phyloP scores from a whole-genome alignment of 2,888 invertebrate species.

The Drosophila percnosoma region DNA sequence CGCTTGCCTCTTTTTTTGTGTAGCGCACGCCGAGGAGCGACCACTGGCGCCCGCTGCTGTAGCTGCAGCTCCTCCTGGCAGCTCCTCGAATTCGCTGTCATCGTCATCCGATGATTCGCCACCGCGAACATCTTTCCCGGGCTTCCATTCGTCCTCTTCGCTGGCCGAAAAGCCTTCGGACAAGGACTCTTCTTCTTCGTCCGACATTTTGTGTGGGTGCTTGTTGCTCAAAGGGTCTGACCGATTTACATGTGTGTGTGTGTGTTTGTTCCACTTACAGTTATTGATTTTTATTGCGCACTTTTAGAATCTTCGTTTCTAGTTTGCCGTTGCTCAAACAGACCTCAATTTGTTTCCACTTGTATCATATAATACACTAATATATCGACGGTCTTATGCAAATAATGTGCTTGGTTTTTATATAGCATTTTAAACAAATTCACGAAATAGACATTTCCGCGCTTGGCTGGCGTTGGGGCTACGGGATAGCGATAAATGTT shows the following conservation, averaged over 20 bases:
- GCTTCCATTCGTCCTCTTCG: constrained; percentile 84
- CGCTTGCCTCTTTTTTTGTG: constrained; percentile 58
- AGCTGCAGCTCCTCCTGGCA: constrained; percentile 42
- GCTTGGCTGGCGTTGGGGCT: constrained; percentile 47
- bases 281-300: constrained; percentile 79
- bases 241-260: constrained; percentile 65
- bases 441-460: constrained; percentile 73
- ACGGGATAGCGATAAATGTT: constrained; percentile 32
- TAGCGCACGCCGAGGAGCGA: constrained; percentile 46
- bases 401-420: background rate
- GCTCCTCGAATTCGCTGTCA: constrained; percentile 81
- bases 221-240: constrained; percentile 35
- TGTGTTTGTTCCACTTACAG: constrained; percentile 62
- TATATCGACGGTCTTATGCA: background rate
- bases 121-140: constrained; percentile 70
- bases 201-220: constrained; percentile 71
- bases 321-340: background rate
- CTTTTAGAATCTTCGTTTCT: constrained; percentile 38
- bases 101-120: constrained; percentile 84
- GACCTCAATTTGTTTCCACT: constrained; percentile 6
- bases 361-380: background rate
- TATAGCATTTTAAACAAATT: constrained; percentile 47
- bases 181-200: constrained; percentile 82
- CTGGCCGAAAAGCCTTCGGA: constrained; percentile 84
- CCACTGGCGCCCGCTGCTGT: constrained; percentile 48